phyloP scores from a whole-genome alignment of 2,797 vertebrate genomes.

The Lophura swinhoii region DNA sequence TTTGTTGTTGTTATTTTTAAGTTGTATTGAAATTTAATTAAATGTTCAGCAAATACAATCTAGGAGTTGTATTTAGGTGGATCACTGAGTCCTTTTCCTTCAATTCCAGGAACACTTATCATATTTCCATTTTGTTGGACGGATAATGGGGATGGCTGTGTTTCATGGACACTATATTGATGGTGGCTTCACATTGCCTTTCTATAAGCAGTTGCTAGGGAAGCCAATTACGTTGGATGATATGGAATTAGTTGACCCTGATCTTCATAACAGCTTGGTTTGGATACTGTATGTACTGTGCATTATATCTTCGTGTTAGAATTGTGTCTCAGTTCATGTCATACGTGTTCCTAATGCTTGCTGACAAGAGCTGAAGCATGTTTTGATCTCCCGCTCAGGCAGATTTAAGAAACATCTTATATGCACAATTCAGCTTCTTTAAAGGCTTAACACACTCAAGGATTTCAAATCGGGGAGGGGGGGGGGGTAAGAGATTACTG shows the following conservation, averaged over 20 bases:
- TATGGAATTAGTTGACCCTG: constrained; percentile 97
- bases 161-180: constrained; percentile 99
- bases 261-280: constrained; percentile 97
- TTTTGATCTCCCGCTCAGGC: not conserved
- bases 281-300: constrained; percentile 94
- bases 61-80: not conserved
- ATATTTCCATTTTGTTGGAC: constrained; percentile 97
- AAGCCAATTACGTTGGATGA: constrained; percentile 97
- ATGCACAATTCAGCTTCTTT: not conserved
- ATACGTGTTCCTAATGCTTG: not conserved
- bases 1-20: not conserved
- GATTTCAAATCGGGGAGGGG: not conserved
- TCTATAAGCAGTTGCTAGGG: constrained; percentile 97
- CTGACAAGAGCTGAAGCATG: not conserved
- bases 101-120: constrained; percentile 92
- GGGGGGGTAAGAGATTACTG: too few relatives aligned
- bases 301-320: not conserved
- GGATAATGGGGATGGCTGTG: constrained; percentile 99
- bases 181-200: constrained; percentile 95
- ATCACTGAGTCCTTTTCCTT: not conserved
- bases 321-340: not conserved
- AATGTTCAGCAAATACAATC: not conserved
- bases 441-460: not conserved
- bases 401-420: not conserved
- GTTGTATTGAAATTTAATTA: not conserved